Base-by-base conservation (phyloP, 2,888 invertebrate genomes). In the Caenorhabditis drosophilae region DNA sequence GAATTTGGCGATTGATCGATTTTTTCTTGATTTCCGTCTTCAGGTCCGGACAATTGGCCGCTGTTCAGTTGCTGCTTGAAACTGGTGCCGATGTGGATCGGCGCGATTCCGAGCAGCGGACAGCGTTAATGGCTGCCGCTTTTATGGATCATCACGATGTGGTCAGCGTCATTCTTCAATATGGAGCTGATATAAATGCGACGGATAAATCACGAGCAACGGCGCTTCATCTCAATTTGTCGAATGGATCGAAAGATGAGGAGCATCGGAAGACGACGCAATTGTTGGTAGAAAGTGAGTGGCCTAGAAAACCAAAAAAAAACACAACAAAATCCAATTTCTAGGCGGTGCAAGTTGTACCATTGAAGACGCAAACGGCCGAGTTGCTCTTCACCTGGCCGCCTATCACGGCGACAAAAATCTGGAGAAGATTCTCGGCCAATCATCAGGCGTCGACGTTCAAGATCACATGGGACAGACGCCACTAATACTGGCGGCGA, bases 331-430 rank as follows among this genome's bases (percentile, higher is more conserved):
- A 36, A 31, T 31, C 6, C 31, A 31, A 31, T 31, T 31, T 31
- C 12, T 12, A 9, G 6, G 31, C 31, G 31, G 49, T 2, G 57
- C 63, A 1, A 35, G 44, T 26, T 70, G 61, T 47, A 59, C 41
- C 40, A 58, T 63, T 6, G 45, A 58, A 11, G 76, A 76, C 44
- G 59, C 57, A 2, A 59, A 68, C 18, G 73, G 70, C n/a, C 72
- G 85, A 22, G 44, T 64, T 22, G 69, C 70, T n/a, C 47, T 78
- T 16, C 73, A 74, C 27, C 49, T 75, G 26, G 76, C 77, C 27
- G 70, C 70, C 1, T 75, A 67, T 71, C 85, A 85, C 62, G 85
- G 85, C 27, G 94, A 96, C 83, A 89, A 90, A 0, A 62, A 53
- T 27, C 53, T 76, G 25, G 41, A 53, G 12, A 27, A 46, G 15